Base-by-base conservation (phyloP, 2,113 vertebrate species). In the Platysteira castanea region DNA sequence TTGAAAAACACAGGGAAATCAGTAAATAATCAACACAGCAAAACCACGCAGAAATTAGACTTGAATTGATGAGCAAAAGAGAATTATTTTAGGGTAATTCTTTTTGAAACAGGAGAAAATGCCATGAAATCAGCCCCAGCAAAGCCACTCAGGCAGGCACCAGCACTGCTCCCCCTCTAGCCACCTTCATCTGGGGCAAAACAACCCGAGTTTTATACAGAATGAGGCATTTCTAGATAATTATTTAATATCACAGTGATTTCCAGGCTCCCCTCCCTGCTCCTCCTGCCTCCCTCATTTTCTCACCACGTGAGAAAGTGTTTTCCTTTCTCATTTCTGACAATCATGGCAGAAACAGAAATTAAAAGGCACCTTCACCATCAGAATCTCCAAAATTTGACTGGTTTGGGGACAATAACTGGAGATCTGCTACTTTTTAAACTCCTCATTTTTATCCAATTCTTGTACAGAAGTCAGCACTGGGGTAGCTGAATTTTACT, bases 181-280 rank as follows among this genome's bases (percentile, higher is more conserved):
- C 2, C 6, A 42, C 41, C 11, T 2, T 65, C 0, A 39, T 2
- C 35, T 2, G 3, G 17, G 59, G 50, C 59, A 73, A 56, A 71
- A 46, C 14, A 37, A 30, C 7, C 6, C 3, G 0, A 56, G 30
- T 85, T 79, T 49, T 9, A 27, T 2, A 49, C 4, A 16, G 1
- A 20, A 14, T 3, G 8, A 20, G 7, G 2, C 11, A 39, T 78
- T 61, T 54, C 27, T 15, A 7, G 0, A 15, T 0, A 13, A 11
- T 19, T 4, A 63, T 49, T 69, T 16, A 13, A n/a, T 35, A 49
- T 23, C 10, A 5, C 1, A 52, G 2, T 3, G 16, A 27, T 39
- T 84, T 89, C 87, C 74, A 95, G 63, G n/a, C 41, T 52, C 27
- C 52, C 15, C 15, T 39, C 27, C 15, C 5, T 6, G 9, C 49